A percentile compares a stretch with the other conserved stretches of the same genome.
These are phyloP conservation scores for Aspidoscelis tigris DNA, from an alignment of 2,113 vertebrate species.

Conservation along the genomic window DNA sequence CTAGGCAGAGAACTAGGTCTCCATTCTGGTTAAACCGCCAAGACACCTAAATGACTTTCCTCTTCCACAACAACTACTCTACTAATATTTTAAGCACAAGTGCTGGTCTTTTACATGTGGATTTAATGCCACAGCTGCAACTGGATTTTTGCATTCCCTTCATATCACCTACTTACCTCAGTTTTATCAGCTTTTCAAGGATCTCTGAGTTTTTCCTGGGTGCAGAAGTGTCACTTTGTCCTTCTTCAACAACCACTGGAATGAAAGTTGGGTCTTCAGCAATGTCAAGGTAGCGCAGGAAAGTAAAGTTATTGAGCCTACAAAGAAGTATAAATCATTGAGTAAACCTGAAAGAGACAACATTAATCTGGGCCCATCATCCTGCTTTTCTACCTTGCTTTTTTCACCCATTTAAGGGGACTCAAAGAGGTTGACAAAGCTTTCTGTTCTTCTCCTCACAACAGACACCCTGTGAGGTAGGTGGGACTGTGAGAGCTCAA, in stretches of 20 bases:
- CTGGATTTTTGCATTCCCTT: neutral
- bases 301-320: conserved; percentile 62
- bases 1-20: too few species aligned
- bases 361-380: too few species aligned
- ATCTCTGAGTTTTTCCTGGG: conserved; percentile 38
- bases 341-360: neutral
- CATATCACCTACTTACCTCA: conserved; percentile 49
- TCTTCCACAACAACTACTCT: too few species aligned
- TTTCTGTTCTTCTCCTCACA: too few species aligned
- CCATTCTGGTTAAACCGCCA: neutral
- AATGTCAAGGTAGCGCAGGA: conserved; percentile 69
- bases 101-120: neutral
- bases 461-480: too few species aligned
- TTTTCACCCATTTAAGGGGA: too few species aligned
- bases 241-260: conserved; percentile 47
- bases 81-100: neutral
- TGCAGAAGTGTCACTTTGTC: conserved; percentile 31
- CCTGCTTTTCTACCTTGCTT: too few species aligned
- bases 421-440: too few species aligned
- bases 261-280: conserved; percentile 65
- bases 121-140: neutral
- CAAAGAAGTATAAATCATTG: conserved; percentile 5
- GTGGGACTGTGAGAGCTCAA: too few species aligned
- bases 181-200: conserved; percentile 53
- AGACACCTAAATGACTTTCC: neutral